phyloP scores from a whole-genome alignment of 2,113 vertebrate species.

The Charadrius vociferus region DNA sequence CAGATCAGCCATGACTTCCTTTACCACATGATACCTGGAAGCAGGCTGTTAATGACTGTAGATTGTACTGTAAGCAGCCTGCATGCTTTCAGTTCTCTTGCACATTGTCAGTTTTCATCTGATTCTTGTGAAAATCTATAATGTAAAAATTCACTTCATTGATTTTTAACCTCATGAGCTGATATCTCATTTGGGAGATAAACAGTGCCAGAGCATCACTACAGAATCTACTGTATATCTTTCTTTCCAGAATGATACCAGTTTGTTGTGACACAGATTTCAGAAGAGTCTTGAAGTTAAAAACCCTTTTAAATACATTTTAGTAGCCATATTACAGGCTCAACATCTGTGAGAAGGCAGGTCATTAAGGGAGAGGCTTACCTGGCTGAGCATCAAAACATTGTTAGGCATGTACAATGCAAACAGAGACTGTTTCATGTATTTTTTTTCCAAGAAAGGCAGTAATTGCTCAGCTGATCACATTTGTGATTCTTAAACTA shows the following conservation, averaged over 20 bases:
- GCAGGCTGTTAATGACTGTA: background rate
- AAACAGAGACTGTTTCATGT: background rate
- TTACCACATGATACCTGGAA: background rate
- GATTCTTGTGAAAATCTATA: slow-evolving; percentile 1
- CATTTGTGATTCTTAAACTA: background rate
- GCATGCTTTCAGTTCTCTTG: background rate
- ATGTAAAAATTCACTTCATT: slow-evolving; percentile 20
- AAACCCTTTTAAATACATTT: background rate
- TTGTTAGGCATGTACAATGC: background rate
- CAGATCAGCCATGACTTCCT: background rate
- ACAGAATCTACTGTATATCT: background rate
- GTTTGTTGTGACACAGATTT: background rate
- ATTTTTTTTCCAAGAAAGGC: background rate
- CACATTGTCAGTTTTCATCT: background rate
- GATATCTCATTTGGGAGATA: background rate
- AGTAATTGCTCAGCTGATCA: background rate
- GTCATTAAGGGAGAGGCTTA: background rate
- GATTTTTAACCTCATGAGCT: slow-evolving; percentile 12
- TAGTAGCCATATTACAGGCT: background rate
- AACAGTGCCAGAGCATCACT: background rate
- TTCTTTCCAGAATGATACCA: background rate
- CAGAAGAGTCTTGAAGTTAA: background rate
- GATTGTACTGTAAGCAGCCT: background rate
- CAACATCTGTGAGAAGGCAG: background rate
- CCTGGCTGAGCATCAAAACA: background rate